A percentile compares a stretch with the other conserved stretches of the same genome.
Conservation (phyloP, 1,140 invertebrate species). For the Gonioctena quinquepunctata region DNA sequence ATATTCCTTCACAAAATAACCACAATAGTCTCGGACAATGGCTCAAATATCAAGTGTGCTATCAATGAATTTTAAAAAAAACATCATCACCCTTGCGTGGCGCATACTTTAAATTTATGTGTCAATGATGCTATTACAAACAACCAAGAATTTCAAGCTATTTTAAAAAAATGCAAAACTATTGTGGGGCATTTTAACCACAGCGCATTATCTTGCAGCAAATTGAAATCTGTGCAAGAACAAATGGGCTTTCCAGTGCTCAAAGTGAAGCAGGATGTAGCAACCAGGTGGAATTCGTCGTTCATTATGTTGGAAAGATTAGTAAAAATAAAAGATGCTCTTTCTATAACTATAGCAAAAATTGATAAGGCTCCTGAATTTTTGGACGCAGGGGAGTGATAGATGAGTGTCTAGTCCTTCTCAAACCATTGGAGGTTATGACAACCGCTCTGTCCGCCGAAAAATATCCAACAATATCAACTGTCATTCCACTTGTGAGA, state of each 20-base stretch:
- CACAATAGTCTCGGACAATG: not conserved
- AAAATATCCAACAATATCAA: constrained; percentile 38
- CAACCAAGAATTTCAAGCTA: constrained; percentile 6
- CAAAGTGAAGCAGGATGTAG: constrained; percentile 47
- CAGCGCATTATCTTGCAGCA: constrained; percentile 24
- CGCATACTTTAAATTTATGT: constrained; percentile 8
- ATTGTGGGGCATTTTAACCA: constrained; percentile 39
- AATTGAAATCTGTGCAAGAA: constrained; percentile 28
- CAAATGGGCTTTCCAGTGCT: constrained; percentile 33
- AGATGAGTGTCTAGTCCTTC: no score
- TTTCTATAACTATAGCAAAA: constrained; percentile 4
- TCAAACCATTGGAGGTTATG: constrained; percentile 5
- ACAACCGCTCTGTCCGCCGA: constrained; percentile 20
- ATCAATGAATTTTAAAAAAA: not conserved
- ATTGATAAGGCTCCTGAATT: constrained; percentile 9
- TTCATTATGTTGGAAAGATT: constrained; percentile 46
- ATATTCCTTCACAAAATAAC: constrained; percentile 6
- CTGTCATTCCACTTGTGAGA: constrained; percentile 1
- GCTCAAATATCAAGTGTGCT: not conserved
- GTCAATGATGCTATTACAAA: not conserved
- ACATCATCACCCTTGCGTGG: constrained; percentile 15
- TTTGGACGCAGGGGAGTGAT: constrained; percentile 4
- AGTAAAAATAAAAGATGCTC: constrained; percentile 12
- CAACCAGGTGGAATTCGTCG: constrained; percentile 49
- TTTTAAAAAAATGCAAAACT: constrained; percentile 9